phyloP scores from a whole-genome alignment of 2,113 vertebrate species.

The mouse (Mus musculus) region GRCm39 chr2:156858501-156859000 shows the following conservation, averaged over 20 bases:
- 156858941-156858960: background rate
- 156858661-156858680: background rate
- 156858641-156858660: rapidly evolving
- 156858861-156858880: slow-evolving; percentile 20
- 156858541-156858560: background rate
- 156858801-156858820: slow-evolving; percentile 67
- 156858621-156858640: background rate
- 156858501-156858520: background rate
- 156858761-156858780: slow-evolving; percentile 62
- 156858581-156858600: background rate
- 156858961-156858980: background rate
- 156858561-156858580: background rate
- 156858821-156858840: slow-evolving; percentile 58
- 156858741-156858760: slow-evolving; percentile 69
- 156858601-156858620: background rate
- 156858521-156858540: background rate
- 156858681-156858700: background rate
- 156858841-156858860: slow-evolving; percentile 29
- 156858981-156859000: background rate
- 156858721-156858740: slow-evolving; percentile 73
- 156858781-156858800: slow-evolving; percentile 80
- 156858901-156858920: background rate
- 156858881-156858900: slow-evolving; percentile 30
- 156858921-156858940: slow-evolving; percentile 32
- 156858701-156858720: background rate